Conservation (phyloP, 2,888 invertebrate species). For the Caradrina clavipalpis region DNA sequence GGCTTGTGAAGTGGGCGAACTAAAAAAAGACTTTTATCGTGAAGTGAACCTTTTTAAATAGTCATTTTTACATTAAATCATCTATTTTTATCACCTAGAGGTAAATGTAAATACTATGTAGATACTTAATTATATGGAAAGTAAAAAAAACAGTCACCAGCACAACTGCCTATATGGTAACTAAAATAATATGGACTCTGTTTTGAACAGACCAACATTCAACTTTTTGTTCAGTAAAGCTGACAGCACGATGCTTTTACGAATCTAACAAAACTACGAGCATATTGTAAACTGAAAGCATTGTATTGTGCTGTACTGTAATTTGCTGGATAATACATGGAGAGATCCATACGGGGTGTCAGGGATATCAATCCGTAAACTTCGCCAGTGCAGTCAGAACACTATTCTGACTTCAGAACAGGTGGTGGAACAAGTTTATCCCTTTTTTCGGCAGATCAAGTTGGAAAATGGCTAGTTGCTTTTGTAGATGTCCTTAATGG, state of each 20-base stretch:
- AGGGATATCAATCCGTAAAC: too few relatives aligned
- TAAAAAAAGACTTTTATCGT: conserved; percentile 19
- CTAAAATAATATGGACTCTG: neutral
- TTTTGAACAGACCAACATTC: conserved; percentile 24
- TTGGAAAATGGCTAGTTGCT: too few relatives aligned
- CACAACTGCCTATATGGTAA: conserved; percentile 23
- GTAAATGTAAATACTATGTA: neutral
- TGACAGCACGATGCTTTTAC: conserved; percentile 23
- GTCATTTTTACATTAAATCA: neutral
- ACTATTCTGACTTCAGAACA: too few relatives aligned
- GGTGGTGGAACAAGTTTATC: too few relatives aligned
- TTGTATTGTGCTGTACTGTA: neutral
- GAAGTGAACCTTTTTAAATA: conserved; percentile 1
- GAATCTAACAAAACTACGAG: conserved; percentile 20
- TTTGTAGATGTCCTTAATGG: too few relatives aligned
- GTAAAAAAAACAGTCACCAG: conserved; percentile 10
- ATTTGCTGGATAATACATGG: neutral
- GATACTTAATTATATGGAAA: conserved; percentile 15
- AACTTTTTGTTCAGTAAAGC: conserved; percentile 26
- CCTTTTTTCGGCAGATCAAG: too few relatives aligned
- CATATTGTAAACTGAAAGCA: conserved; percentile 19
- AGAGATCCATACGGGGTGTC: too few relatives aligned
- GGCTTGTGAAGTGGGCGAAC: conserved; percentile 23
- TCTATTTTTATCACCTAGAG: neutral
- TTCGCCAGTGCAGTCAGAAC: too few relatives aligned